Conservation (phyloP, 2,797 vertebrate species). For the Oceanodroma leucorhoa region DNA sequence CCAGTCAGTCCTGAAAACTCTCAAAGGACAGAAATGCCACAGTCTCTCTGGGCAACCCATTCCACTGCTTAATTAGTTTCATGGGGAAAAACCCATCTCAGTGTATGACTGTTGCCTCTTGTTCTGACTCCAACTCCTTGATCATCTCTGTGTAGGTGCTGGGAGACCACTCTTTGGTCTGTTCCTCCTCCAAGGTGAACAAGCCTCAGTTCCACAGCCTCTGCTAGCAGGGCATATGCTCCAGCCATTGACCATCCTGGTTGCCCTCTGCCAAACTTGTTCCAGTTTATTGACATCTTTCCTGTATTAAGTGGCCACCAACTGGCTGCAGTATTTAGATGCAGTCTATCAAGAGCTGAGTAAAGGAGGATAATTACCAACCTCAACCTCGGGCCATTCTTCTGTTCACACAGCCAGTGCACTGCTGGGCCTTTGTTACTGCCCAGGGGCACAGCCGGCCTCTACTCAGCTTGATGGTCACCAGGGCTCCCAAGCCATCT, state of each 20-base stretch:
- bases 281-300: neutral
- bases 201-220: neutral
- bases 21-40: neutral
- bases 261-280: neutral
- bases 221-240: neutral
- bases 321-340: neutral
- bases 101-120: neutral
- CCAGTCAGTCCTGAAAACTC: neutral
- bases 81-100: neutral
- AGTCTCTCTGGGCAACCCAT: fast-evolving
- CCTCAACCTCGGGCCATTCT: fast-evolving
- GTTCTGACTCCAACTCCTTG: neutral
- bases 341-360: neutral
- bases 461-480: neutral
- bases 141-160: neutral
- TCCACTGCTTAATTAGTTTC: neutral
- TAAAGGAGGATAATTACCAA: neutral
- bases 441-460: neutral
- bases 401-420: neutral
- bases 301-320: neutral
- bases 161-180: neutral
- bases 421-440: neutral
- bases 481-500: neutral
- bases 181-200: neutral
- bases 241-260: neutral